phyloP scores from a whole-genome alignment of 2,888 invertebrate species.

The Dynastes tityus region DNA sequence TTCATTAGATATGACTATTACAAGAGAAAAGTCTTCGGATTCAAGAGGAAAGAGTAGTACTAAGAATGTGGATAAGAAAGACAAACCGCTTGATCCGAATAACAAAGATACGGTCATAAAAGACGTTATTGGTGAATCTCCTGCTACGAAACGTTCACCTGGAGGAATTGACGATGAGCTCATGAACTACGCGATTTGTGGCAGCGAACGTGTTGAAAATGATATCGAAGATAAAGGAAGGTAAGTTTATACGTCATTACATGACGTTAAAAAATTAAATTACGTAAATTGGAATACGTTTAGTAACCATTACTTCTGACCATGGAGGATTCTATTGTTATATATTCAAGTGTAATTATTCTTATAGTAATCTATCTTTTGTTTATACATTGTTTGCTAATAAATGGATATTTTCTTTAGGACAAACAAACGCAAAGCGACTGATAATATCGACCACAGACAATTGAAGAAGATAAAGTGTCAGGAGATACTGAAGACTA shows the following conservation, averaged over 20 bases:
- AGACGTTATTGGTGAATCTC: constrained; percentile 40
- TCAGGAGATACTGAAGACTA: constrained; percentile 58
- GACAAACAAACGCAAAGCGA: constrained; percentile 59
- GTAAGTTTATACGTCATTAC: constrained; percentile 50
- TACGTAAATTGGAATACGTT: too few relatives aligned
- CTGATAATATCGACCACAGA: constrained; percentile 52
- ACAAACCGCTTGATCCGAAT: background rate
- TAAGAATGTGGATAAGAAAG: background rate
- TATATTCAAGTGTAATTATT: background rate
- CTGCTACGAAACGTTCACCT: constrained; percentile 1
- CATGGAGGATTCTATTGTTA: too few relatives aligned
- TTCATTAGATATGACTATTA: background rate
- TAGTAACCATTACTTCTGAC: too few relatives aligned
- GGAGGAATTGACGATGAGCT: constrained; percentile 57
- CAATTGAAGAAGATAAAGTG: constrained; percentile 60
- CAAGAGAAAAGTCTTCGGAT: background rate
- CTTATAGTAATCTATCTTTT: background rate
- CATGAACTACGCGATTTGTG: constrained; percentile 62
- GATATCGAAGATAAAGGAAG: constrained; percentile 47
- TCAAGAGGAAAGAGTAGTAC: background rate
- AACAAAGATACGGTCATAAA: constrained; percentile 29
- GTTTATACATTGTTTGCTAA: too few relatives aligned
- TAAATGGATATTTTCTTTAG: constrained; percentile 52
- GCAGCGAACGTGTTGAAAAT: constrained; percentile 56
- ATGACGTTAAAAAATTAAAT: background rate